phyloP scores from a whole-genome alignment of 1,140 invertebrate species.

The Rhopalosiphum maidis region DNA sequence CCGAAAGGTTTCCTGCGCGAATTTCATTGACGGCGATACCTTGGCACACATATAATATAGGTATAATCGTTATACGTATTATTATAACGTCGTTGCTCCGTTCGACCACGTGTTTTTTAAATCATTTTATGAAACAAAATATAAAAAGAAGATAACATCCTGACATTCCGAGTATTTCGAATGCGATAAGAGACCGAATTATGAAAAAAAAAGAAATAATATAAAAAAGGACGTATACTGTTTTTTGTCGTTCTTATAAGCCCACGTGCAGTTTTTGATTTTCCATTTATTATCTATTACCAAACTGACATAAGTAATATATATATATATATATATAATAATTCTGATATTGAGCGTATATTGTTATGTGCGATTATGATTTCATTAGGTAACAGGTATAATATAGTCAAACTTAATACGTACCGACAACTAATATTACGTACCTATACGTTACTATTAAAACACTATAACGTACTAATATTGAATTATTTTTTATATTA shows the following conservation, averaged over 20 bases:
- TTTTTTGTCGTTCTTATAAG: not conserved
- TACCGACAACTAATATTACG: no score
- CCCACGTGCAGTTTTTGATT: not conserved
- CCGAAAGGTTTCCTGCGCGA: not conserved
- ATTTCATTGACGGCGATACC: slow-evolving; percentile 5
- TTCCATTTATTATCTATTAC: not conserved
- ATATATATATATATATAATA: not conserved
- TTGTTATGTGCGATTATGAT: not conserved
- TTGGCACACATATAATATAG: not conserved
- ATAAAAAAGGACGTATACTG: not conserved
- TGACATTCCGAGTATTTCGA: not conserved
- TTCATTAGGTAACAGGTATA: not conserved
- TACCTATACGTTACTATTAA: no score
- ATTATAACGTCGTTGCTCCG: not conserved
- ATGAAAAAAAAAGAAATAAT: not conserved
- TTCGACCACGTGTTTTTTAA: not conserved
- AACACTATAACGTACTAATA: not conserved
- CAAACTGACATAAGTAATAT: not conserved
- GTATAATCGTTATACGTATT: not conserved
- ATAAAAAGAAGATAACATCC: slow-evolving; percentile 1
- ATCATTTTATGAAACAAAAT: not conserved
- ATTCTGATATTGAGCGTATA: not conserved
- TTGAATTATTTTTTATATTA: not conserved
- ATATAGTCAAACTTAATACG: not conserved
- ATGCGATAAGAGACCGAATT: not conserved